These are phyloP conservation scores for Pachyseris speciosa DNA, from an alignment of 64 coral and sea anemone species.

Conservation along the genomic window DNA sequence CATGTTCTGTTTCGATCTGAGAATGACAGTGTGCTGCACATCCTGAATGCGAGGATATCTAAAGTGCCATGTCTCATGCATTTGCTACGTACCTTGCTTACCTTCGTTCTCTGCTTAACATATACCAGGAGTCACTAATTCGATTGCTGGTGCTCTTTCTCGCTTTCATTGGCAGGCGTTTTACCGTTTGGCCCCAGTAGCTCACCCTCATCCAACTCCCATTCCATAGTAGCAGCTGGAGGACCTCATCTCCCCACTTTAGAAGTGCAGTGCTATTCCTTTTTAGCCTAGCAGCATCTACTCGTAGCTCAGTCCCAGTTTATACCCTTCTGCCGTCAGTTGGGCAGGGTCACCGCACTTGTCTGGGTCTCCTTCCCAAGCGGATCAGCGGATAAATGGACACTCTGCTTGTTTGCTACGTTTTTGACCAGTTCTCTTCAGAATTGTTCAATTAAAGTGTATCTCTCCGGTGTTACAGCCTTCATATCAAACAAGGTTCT, in stretches of 20 bases:
- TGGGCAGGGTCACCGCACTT: neutral
- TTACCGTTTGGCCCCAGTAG: neutral
- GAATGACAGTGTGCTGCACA: neutral
- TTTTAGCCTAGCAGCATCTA: neutral
- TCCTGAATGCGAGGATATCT: conserved; percentile 14
- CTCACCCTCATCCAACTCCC: neutral
- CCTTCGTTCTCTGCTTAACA: conserved; percentile 10
- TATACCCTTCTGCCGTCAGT: neutral
- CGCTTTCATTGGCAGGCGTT: conserved; percentile 59
- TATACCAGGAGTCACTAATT: conserved; percentile 18
- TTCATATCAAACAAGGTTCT: conserved; percentile 24
- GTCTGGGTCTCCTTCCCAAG: neutral
- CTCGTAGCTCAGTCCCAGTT: neutral
- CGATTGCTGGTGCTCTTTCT: conserved; percentile 36
- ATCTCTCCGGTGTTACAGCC: neutral
- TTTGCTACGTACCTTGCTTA: neutral
- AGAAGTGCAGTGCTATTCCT: neutral
- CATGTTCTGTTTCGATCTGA: conserved; percentile 33
- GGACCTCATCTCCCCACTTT: neutral
- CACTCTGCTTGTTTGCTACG: neutral
- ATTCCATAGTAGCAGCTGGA: neutral
- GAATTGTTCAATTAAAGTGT: neutral
- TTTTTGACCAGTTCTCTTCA: neutral
- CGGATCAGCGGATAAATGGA: conserved; percentile 12
- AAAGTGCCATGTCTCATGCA: conserved; percentile 21